Evolutionary conservation across 2,888 invertebrate species (phyloP).

Genomic region (Xylophagus ater): DNA sequence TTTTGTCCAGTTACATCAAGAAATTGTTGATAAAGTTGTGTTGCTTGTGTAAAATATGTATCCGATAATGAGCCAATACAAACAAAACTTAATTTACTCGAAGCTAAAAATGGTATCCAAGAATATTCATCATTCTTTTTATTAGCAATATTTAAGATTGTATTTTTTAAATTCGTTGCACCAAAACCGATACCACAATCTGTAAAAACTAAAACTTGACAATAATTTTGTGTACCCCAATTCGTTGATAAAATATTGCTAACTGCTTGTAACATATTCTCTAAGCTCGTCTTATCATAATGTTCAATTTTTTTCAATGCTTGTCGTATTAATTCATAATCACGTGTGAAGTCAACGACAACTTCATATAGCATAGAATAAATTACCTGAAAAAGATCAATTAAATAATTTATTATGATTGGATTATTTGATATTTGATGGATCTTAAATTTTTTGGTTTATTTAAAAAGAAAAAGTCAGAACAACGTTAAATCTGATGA

Average conservation of each 20-base stretch:
- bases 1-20: conserved; percentile 63
- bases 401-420: no score
- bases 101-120: conserved; percentile 69
- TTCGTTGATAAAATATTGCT: conserved; percentile 69
- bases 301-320: conserved; percentile 68
- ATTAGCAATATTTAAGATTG: conserved; percentile 35
- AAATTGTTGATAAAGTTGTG: conserved; percentile 55
- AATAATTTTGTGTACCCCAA: conserved; percentile 81
- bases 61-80: conserved; percentile 58
- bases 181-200: conserved; percentile 65
- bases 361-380: conserved; percentile 41
- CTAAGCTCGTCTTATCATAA: conserved; percentile 77
- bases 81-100: conserved; percentile 67
- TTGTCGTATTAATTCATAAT: conserved; percentile 66
- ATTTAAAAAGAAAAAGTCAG: no score
- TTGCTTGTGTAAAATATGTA: conserved; percentile 39
- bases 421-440: no score
- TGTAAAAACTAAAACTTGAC: conserved; percentile 68
- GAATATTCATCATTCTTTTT: conserved; percentile 36
- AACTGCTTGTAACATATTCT: conserved; percentile 66
- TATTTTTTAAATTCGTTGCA: conserved; percentile 49
- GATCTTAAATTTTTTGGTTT: no score
- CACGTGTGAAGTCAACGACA: conserved; percentile 77
- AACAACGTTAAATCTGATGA: no score
- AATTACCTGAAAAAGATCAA: conserved; percentile 25